Conservation (phyloP, 2,888 invertebrate genomes). For the Elegia similella region DNA sequence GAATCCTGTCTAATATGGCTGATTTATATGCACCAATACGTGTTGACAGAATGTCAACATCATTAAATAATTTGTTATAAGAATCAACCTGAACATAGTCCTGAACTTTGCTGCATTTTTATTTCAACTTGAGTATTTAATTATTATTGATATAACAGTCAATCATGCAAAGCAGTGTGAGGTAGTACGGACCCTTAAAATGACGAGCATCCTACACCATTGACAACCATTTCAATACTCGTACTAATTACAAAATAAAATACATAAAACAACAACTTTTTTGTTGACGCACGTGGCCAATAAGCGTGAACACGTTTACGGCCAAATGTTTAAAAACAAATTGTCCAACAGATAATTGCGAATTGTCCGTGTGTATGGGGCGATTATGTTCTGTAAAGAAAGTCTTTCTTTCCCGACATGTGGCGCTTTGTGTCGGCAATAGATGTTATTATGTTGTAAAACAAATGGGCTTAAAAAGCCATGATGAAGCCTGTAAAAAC, state of each 20-base stretch:
- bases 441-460: not conserved
- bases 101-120: too few relatives aligned
- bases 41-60: too few relatives aligned
- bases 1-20: too few relatives aligned
- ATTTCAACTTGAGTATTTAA: too few relatives aligned
- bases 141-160: too few relatives aligned
- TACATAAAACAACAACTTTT: constrained; percentile 1
- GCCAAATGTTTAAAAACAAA: constrained; percentile 15
- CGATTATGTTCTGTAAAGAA: constrained; percentile 9
- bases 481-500: not conserved
- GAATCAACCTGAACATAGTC: too few relatives aligned
- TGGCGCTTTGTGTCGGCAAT: constrained; percentile 25
- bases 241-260: not conserved
- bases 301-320: constrained; percentile 11
- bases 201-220: too few relatives aligned
- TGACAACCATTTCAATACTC: too few relatives aligned
- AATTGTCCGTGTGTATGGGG: constrained; percentile 9
- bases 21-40: too few relatives aligned
- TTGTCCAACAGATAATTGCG: constrained; percentile 6
- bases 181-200: too few relatives aligned
- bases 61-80: too few relatives aligned
- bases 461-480: not conserved
- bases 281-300: constrained; percentile 14
- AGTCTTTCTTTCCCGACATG: constrained; percentile 20
- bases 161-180: too few relatives aligned